Percentiles rank a stretch among this genome's conserved stretches.
Conservation (phyloP, 2,113 vertebrate genomes). For the Penelope pileata region DNA sequence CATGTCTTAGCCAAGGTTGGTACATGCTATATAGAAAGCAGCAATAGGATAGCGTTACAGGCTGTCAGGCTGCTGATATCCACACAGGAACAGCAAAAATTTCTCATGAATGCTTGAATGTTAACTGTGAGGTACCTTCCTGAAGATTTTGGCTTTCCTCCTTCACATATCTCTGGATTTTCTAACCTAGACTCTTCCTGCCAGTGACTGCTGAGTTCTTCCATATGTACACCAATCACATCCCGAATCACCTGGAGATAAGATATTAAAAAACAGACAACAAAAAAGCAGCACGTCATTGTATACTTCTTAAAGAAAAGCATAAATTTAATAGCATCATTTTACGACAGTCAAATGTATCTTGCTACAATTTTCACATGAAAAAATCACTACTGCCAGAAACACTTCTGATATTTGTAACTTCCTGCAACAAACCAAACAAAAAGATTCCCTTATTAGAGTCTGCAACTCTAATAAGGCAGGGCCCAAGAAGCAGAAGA, state of each 20-base stretch:
- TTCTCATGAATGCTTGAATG: not conserved
- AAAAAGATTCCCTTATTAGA: not conserved
- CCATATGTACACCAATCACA: constrained; percentile 93
- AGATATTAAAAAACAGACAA: not conserved
- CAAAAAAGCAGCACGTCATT: not conserved
- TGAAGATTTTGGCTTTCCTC: constrained; percentile 67
- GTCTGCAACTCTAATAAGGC: not conserved
- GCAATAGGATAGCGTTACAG: not conserved
- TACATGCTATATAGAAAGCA: not conserved
- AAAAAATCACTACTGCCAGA: not conserved
- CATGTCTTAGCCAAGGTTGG: not conserved
- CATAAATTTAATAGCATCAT: not conserved
- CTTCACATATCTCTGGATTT: constrained; percentile 51
- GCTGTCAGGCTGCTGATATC: not conserved
- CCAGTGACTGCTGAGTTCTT: constrained; percentile 89
- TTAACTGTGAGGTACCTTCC: constrained; percentile 73
- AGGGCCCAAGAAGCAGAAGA: not conserved
- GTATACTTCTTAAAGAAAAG: not conserved
- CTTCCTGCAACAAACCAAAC: not conserved
- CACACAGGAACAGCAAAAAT: not conserved
- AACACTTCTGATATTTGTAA: not conserved
- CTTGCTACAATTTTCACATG: not conserved
- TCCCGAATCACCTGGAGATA: constrained; percentile 89
- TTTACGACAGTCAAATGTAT: not conserved
- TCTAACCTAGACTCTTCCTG: constrained; percentile 79